Conservation (phyloP, 2,113 vertebrate species). For the Chaetodon trifascialis region DNA sequence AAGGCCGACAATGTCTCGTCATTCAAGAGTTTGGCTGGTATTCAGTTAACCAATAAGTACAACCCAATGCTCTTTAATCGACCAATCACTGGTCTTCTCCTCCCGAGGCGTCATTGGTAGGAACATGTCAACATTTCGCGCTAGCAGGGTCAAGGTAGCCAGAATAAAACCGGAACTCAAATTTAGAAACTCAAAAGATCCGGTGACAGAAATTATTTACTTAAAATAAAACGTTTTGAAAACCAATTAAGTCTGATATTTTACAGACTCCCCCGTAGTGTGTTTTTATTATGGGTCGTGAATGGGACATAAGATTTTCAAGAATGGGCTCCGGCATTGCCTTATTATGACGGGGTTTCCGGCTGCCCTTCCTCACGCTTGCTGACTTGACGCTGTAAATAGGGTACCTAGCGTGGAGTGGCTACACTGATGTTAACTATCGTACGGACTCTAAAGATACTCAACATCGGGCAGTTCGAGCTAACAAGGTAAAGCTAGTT, state of each 20-base stretch:
- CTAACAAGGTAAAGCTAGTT: not conserved
- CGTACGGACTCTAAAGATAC: not conserved
- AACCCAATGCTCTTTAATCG: too few species aligned
- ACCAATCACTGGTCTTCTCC: not conserved
- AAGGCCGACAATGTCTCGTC: too few species aligned
- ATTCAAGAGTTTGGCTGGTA: not conserved
- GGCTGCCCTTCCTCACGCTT: not conserved
- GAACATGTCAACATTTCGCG: not conserved
- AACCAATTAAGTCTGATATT: not conserved
- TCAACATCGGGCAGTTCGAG: accelerated
- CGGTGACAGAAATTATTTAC: too few species aligned
- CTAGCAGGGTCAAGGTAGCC: not conserved
- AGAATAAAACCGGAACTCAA: not conserved
- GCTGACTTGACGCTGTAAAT: not conserved
- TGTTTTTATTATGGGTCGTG: not conserved
- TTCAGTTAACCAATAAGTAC: not conserved
- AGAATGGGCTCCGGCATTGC: accelerated
- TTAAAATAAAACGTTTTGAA: too few species aligned
- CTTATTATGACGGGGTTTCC: conserved; percentile 28
- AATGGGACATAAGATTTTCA: accelerated
- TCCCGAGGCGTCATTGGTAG: not conserved
- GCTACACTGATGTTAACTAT: not conserved
- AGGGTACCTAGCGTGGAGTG: not conserved
- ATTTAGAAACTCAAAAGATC: too few species aligned
- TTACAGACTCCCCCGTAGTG: accelerated